These are phyloP conservation scores for Mesorhabditis belari DNA, from an alignment of 2,888 invertebrate species.

Conservation along the genomic window DNA sequence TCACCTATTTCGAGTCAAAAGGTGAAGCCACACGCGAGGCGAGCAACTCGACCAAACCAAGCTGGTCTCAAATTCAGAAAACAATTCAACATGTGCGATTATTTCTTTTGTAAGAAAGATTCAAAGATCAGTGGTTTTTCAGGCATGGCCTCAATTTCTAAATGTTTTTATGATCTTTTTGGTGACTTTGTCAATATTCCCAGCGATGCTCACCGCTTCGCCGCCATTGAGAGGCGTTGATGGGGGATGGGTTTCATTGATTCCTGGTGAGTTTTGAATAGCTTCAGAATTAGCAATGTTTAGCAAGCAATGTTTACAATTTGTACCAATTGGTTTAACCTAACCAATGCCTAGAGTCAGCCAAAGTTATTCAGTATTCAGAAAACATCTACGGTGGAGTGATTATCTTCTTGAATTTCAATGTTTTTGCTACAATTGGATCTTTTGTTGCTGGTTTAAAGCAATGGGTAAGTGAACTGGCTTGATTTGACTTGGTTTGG, in stretches of 20 bases:
- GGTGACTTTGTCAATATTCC: constrained; percentile 80
- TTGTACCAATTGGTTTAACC: too few relatives aligned
- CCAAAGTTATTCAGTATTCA: too few relatives aligned
- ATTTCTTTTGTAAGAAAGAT: not conserved
- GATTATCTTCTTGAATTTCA: too few relatives aligned
- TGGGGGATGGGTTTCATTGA: constrained; percentile 12
- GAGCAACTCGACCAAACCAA: constrained; percentile 4
- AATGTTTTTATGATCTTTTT: constrained; percentile 88
- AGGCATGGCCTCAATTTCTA: constrained; percentile 69
- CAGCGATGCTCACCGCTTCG: constrained; percentile 72
- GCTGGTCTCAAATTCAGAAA: not conserved
- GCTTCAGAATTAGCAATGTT: too few relatives aligned
- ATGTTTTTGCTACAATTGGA: too few relatives aligned
- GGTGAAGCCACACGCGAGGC: constrained; percentile 12
- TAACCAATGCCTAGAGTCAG: too few relatives aligned
- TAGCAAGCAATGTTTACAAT: too few relatives aligned
- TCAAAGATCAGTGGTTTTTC: constrained; percentile 2
- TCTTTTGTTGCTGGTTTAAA: too few relatives aligned
- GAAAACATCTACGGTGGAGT: too few relatives aligned
- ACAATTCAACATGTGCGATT: not conserved
- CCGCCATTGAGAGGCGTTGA: constrained; percentile 40
- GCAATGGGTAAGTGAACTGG: too few relatives aligned
- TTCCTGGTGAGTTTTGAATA: constrained; percentile 11
- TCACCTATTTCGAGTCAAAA: constrained; percentile 12
- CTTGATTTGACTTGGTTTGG: too few relatives aligned